Base-by-base conservation (phyloP, 2,113 vertebrate genomes). In the Sinocyclocheilus rhinocerous region DNA sequence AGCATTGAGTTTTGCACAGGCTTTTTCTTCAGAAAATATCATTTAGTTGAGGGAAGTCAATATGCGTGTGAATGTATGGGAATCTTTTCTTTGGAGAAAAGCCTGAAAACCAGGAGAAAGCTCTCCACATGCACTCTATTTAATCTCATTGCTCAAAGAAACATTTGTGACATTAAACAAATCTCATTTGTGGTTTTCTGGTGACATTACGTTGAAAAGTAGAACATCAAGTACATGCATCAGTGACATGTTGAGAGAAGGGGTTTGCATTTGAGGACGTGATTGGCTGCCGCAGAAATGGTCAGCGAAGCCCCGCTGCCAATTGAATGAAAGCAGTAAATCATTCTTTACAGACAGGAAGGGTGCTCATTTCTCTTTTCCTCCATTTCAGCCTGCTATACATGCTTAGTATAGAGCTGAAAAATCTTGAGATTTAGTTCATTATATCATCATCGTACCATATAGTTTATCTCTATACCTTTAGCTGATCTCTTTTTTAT, bases 281-380 rank as follows among this genome's bases (percentile, higher is more conserved):
- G 22, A 65, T 81, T 65, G 78, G 78, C 13, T 61, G 78, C 33
- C 12, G 39, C 20, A n/a, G 57, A 61, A 24, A 76, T 26, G 75
- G 48, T 77, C 75, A 50, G 24, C 4, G 48, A 55, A 55, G 76
- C 76, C 26, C 50, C 12, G 4, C 76, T 26, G 50, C 76, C 76
- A 77, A 77, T 77, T 55, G 50, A 77, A 77, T 55, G 76, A 77
- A 77, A 55, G 76, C 76, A 55, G 76, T 77, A 77, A 77, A 77
- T 77, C 76, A 55, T 33, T 77, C 50, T 12, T 33, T 22, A 29
- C 76, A 55, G 76, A 52, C 76, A 77, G 76, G 50, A 55, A 77
- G 50, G 70, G 7, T 10, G 50, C 48, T 33, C 50, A 24, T 77
- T 77, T 33, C 76, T 76, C 73, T 55, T 77, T 22, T 20, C 26